A percentile compares a stretch with the other conserved stretches of the same genome.
Evolutionary conservation across 2,888 invertebrate species (phyloP).

Genomic region (Dynastes tityus): DNA sequence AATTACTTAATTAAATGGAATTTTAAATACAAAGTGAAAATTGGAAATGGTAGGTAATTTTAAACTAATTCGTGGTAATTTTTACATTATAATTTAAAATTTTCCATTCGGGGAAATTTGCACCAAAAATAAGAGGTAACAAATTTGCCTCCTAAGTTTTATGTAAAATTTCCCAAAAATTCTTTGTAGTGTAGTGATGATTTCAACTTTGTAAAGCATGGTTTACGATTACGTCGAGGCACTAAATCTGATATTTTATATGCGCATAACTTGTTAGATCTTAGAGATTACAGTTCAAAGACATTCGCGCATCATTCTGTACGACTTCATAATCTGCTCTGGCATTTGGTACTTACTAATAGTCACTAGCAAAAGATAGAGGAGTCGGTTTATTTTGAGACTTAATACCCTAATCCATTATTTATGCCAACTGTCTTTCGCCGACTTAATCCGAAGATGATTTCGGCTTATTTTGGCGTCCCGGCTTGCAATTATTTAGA

Average conservation of each 20-base stretch:
- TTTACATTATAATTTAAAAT: no score
- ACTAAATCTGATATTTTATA: background rate
- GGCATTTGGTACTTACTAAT: background rate
- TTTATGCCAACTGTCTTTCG: background rate
- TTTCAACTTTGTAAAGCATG: no score
- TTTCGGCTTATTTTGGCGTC: constrained; percentile 26
- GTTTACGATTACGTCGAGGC: no score
- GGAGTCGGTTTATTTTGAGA: background rate
- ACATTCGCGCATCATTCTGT: background rate
- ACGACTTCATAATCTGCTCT: constrained; percentile 1
- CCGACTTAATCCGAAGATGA: background rate
- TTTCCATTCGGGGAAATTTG: no score
- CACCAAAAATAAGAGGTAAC: no score
- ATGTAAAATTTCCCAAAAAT: no score
- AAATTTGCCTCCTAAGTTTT: no score
- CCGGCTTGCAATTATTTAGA: constrained; percentile 37
- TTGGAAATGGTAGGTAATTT: no score
- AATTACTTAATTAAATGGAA: no score
- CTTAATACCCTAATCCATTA: constrained; percentile 16
- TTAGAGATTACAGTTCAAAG: constrained; percentile 6
- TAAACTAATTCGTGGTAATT: no score
- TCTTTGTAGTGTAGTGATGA: no score
- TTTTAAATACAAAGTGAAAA: no score
- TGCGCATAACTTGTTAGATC: background rate
- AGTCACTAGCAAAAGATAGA: background rate